phyloP scores from a whole-genome alignment of 2,113 vertebrate species.

The Rattus rattus region DNA sequence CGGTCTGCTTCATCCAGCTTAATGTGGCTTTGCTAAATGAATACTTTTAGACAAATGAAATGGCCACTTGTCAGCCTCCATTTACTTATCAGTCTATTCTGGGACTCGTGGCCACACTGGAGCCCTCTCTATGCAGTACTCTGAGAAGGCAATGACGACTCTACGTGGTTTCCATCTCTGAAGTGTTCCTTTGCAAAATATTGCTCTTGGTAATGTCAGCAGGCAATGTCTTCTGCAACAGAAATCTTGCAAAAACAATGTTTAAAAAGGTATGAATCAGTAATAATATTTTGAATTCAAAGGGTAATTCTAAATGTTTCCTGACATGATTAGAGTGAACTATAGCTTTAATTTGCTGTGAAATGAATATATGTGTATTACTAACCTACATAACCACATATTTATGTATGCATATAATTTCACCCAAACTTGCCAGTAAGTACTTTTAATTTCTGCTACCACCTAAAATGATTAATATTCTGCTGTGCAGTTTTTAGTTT shows the following conservation, averaged over 20 bases:
- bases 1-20: constrained; percentile 33
- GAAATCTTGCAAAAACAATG: constrained; percentile 11
- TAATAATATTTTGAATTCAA: background rate
- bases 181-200: constrained; percentile 46
- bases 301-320: constrained; percentile 53
- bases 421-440: background rate
- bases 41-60: constrained; percentile 64
- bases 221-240: background rate
- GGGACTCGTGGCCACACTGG: background rate
- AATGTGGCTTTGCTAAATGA: constrained; percentile 70
- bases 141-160: background rate
- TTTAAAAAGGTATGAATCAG: background rate
- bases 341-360: background rate
- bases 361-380: background rate
- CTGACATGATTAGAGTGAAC: constrained; percentile 35
- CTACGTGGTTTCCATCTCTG: background rate
- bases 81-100: constrained; percentile 50
- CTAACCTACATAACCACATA: background rate
- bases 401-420: background rate
- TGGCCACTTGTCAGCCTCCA: constrained; percentile 35
- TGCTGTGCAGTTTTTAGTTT: background rate
- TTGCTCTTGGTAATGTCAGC: background rate
- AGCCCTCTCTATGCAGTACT: background rate
- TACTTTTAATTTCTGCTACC: background rate
- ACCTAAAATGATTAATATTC: background rate